Evolutionary conservation across 30 jellyfish, hydroid and myxozoan species (phyloP).

Genomic region (Hydra vulgaris): DNA sequence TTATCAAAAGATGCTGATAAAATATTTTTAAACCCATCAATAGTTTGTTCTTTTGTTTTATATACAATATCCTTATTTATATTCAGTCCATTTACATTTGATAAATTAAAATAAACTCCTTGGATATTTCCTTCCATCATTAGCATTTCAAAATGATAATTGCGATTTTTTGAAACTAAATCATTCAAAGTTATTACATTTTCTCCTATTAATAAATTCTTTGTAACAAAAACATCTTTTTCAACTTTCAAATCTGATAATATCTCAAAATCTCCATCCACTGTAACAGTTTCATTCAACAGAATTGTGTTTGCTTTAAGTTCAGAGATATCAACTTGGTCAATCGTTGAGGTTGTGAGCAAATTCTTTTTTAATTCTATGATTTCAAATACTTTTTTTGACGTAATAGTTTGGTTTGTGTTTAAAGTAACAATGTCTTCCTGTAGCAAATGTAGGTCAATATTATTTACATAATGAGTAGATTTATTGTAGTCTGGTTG

Average conservation of each 20-base stretch:
- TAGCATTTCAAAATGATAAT: conserved; percentile 15
- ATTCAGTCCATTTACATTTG: conserved; percentile 21
- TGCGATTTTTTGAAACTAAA: conserved; percentile 22
- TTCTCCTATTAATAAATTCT: conserved; percentile 19
- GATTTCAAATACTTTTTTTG: conserved; percentile 22
- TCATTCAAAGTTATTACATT: conserved; percentile 8
- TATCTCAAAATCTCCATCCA: conserved; percentile 10
- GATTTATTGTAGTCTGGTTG: conserved; percentile 22
- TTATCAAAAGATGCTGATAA: neutral
- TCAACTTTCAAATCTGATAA: conserved; percentile 8
- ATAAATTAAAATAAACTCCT: neutral
- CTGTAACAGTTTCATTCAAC: neutral
- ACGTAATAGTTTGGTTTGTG: conserved; percentile 34
- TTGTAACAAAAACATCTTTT: neutral
- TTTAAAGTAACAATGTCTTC: conserved; percentile 45
- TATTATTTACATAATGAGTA: conserved; percentile 33
- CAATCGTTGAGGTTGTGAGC: conserved; percentile 33
- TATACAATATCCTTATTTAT: conserved; percentile 36
- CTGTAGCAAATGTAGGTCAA: conserved; percentile 26
- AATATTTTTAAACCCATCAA: conserved; percentile 6
- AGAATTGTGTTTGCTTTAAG: conserved; percentile 1
- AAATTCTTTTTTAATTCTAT: conserved; percentile 13
- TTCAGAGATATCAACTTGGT: conserved; percentile 32
- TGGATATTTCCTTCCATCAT: conserved; percentile 18
- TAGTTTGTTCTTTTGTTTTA: conserved; percentile 15